Evolutionary conservation across 2,888 invertebrate genomes (phyloP).

Genomic region (Iphiclides podalirius): DNA sequence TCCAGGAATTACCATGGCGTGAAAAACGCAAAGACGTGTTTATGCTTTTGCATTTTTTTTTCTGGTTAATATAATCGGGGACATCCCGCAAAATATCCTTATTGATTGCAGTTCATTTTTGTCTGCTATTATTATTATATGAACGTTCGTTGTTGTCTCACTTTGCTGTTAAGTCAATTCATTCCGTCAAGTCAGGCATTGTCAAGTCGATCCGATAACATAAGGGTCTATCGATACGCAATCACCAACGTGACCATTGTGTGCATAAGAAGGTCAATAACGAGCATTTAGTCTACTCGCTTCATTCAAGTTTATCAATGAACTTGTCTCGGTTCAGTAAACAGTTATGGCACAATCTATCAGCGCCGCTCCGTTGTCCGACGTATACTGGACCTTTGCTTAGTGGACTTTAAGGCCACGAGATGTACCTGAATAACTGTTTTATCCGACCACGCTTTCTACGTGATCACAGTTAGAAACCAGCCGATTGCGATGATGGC

Average conservation of each 20-base stretch:
- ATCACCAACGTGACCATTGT: slow-evolving; percentile 34
- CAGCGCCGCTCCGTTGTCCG: slow-evolving; percentile 39
- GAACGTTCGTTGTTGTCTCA: too few relatives aligned
- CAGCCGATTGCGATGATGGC: not conserved
- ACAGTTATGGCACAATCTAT: slow-evolving; percentile 48
- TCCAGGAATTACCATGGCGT: too few relatives aligned
- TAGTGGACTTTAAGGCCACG: slow-evolving; percentile 13
- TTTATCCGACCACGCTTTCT: not conserved
- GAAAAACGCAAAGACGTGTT: too few relatives aligned
- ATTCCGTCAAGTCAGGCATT: too few relatives aligned
- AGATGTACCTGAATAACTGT: not conserved
- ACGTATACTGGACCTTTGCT: slow-evolving; percentile 26
- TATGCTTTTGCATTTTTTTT: too few relatives aligned
- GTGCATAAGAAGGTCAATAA: slow-evolving; percentile 53
- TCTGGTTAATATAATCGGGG: too few relatives aligned
- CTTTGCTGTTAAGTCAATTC: too few relatives aligned
- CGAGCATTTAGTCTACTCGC: slow-evolving; percentile 24
- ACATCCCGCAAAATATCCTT: too few relatives aligned
- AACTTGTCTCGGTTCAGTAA: slow-evolving; percentile 60
- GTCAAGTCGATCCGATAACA: not conserved
- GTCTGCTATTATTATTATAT: too few relatives aligned
- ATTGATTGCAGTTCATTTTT: too few relatives aligned
- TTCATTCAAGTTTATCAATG: slow-evolving; percentile 68
- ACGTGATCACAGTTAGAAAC: not conserved
- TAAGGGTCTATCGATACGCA: not conserved